phyloP scores from a whole-genome alignment of 2,113 vertebrate species.

The Synodontis membranacea region DNA sequence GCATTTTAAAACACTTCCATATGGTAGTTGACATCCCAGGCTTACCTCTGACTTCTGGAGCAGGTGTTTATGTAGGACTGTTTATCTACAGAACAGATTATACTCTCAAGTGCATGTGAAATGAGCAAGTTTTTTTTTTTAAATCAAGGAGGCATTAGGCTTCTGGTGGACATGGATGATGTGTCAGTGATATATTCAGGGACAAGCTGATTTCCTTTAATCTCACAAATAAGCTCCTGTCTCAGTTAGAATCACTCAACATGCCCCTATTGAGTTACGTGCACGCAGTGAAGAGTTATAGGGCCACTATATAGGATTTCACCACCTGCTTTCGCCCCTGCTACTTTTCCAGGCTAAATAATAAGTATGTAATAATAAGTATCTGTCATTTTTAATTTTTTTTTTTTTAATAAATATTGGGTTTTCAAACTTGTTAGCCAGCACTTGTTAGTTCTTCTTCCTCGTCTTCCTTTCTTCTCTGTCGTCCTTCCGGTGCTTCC shows the following conservation, averaged over 20 bases:
- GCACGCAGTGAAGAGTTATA: neutral
- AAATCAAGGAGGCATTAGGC: neutral
- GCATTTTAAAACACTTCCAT: neutral
- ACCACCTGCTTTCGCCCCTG: too few relatives aligned
- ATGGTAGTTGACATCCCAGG: neutral
- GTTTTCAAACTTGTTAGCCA: too few relatives aligned
- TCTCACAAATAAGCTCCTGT: neutral
- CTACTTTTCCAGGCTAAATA: too few relatives aligned
- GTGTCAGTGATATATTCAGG: neutral
- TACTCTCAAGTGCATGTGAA: neutral
- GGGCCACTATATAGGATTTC: too few relatives aligned
- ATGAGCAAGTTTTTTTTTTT: neutral
- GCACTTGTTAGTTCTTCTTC: too few relatives aligned
- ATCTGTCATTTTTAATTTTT: too few relatives aligned
- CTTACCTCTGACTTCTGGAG: neutral
- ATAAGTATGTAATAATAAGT: too few relatives aligned
- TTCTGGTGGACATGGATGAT: neutral
- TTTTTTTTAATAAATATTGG: too few relatives aligned
- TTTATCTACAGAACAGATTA: neutral
- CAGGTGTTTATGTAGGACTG: neutral
- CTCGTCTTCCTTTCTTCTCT: too few relatives aligned
- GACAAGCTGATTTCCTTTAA: neutral
- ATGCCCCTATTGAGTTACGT: neutral
- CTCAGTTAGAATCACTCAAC: neutral
- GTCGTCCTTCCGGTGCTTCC: too few relatives aligned